phyloP scores from a whole-genome alignment of 2,113 vertebrate species.

The Recurvirostra avosetta region DNA sequence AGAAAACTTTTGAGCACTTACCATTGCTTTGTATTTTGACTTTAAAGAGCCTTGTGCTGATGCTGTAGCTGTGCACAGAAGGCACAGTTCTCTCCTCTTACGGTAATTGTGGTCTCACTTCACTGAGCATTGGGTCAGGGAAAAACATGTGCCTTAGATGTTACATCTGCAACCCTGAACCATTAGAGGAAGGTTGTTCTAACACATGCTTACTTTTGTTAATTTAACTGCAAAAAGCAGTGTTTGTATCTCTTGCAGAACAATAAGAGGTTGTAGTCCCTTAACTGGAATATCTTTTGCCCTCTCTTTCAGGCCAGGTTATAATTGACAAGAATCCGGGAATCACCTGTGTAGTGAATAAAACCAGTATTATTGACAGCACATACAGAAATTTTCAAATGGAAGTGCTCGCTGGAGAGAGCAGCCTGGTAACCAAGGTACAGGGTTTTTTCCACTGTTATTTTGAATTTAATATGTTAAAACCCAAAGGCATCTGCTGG shows the following conservation, averaged over 20 bases:
- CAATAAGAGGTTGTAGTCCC: background rate
- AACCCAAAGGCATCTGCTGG: background rate
- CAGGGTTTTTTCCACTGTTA: background rate
- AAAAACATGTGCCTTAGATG: background rate
- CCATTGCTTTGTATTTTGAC: background rate
- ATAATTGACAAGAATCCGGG: slow-evolving; percentile 96
- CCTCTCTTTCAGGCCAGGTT: slow-evolving; percentile 84
- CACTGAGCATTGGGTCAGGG: background rate
- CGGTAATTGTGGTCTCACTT: background rate
- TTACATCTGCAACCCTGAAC: background rate
- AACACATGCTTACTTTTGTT: background rate
- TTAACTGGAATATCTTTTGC: background rate
- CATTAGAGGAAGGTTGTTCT: background rate
- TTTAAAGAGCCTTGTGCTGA: background rate
- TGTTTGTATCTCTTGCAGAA: background rate
- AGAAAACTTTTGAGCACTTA: background rate
- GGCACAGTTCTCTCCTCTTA: background rate
- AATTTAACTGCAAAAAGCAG: background rate
- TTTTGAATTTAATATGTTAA: background rate
- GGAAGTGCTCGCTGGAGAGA: slow-evolving; percentile 91
- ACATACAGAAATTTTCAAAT: slow-evolving; percentile 94
- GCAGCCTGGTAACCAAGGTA: slow-evolving; percentile 91
- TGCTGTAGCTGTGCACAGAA: background rate
- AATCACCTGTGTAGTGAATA: slow-evolving; percentile 93
- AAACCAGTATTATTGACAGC: slow-evolving; percentile 88